Evolutionary conservation across 2,797 vertebrate genomes (phyloP).

Genomic region (Sebastolobus altivelis): DNA sequence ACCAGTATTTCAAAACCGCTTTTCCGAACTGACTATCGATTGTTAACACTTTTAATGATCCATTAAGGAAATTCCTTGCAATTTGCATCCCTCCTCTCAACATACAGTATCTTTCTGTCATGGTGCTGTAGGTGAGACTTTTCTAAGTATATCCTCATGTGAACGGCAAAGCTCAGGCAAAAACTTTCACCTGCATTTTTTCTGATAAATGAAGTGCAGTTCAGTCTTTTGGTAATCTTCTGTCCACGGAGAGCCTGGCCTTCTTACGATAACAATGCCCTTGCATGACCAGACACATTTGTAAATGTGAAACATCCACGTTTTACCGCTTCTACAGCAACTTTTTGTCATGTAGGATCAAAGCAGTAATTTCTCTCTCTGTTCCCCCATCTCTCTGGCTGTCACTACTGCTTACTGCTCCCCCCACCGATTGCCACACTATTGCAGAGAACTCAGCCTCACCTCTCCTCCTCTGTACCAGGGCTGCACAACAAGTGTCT

Average conservation of each 20-base stretch:
- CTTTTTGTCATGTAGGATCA: constrained; percentile 35
- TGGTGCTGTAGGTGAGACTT: background rate
- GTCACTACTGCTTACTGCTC: constrained; percentile 47
- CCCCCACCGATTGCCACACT: constrained; percentile 25
- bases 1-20: background rate
- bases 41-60: background rate
- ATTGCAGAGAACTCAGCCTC: constrained; percentile 45
- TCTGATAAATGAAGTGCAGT: background rate
- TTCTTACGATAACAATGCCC: background rate
- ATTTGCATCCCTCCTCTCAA: background rate
- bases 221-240: background rate
- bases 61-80: background rate
- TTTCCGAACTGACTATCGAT: background rate
- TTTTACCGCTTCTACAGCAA: background rate
- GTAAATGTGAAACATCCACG: constrained; percentile 15
- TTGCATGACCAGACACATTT: background rate
- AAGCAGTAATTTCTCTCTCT: constrained; percentile 32
- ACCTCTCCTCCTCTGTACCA: constrained; percentile 58
- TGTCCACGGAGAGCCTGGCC: background rate
- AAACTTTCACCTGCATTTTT: background rate
- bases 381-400: constrained; percentile 37
- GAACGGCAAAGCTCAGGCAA: background rate
- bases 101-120: background rate
- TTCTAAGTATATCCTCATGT: background rate
- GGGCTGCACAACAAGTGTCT: constrained; percentile 78